Evolutionary conservation across 2,797 vertebrate genomes (phyloP).

Genomic region (Erethizon dorsatum): DNA sequence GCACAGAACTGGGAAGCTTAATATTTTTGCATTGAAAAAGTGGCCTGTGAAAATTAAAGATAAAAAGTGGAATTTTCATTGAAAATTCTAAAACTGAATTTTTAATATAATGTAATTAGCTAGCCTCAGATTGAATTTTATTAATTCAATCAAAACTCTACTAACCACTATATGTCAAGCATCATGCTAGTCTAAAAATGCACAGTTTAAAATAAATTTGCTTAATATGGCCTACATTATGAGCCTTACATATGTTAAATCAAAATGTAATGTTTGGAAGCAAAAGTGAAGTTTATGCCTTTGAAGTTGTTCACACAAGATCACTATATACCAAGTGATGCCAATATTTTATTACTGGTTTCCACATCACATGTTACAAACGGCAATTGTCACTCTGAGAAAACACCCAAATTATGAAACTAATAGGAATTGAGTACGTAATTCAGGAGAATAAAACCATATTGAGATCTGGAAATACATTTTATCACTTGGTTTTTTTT

Average conservation of each 20-base stretch:
- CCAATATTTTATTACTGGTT: background rate
- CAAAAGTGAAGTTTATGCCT: background rate
- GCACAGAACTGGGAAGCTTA: background rate
- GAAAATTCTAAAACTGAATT: background rate
- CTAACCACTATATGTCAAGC: background rate
- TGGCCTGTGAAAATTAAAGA: background rate
- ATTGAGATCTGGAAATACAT: slow-evolving; percentile 64
- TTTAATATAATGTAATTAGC: background rate
- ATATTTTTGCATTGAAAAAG: background rate
- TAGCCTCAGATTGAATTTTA: background rate
- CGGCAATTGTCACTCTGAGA: slow-evolving; percentile 32
- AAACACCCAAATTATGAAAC: background rate
- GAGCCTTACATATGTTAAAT: background rate
- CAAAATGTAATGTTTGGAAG: background rate
- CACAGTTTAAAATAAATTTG: background rate
- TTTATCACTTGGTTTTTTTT: slow-evolving; percentile 57
- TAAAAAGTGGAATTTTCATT: background rate
- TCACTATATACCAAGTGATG: background rate
- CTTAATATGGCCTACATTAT: background rate
- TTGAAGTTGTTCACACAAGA: slow-evolving; percentile 22
- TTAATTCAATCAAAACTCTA: background rate
- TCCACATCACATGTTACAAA: background rate
- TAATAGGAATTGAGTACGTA: background rate
- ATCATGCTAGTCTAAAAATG: background rate
- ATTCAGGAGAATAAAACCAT: background rate